These are phyloP conservation scores for Eurypyga helias DNA, from an alignment of 2,113 vertebrate species.

Conservation along the genomic window DNA sequence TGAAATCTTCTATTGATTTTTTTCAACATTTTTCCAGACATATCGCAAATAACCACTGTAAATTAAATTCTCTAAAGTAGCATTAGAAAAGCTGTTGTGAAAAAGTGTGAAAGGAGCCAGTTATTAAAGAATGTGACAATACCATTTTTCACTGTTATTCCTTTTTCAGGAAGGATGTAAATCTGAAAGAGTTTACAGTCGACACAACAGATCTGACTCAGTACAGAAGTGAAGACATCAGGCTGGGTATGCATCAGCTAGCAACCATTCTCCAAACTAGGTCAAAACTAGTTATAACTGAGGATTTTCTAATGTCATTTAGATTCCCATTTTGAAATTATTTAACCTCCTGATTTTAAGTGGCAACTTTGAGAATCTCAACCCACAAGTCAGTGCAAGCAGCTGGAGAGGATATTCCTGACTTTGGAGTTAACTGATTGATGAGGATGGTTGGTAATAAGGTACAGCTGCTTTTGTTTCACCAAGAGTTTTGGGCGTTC, in stretches of 20 bases:
- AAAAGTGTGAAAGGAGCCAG: not conserved
- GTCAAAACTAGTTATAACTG: not conserved
- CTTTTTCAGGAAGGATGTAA: slow-evolving; percentile 79
- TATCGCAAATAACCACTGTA: not conserved
- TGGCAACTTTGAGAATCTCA: not conserved
- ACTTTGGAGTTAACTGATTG: not conserved
- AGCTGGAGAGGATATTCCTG: not conserved
- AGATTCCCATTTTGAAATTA: not conserved
- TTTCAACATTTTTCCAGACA: not conserved
- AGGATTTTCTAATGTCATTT: not conserved
- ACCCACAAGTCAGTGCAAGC: not conserved
- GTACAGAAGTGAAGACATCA: slow-evolving; percentile 80
- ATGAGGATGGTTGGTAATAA: not conserved
- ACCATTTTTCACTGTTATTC: not conserved
- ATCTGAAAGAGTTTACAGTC: slow-evolving; percentile 81
- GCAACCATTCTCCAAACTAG: not conserved
- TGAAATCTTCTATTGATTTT: not conserved
- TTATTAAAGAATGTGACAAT: not conserved
- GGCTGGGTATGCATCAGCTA: slow-evolving; percentile 77
- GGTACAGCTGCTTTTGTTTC: not conserved
- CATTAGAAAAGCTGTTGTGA: not conserved
- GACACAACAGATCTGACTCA: slow-evolving; percentile 74
- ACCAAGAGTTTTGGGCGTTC: not conserved
- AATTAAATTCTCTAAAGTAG: not conserved
- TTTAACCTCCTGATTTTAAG: not conserved